Conservation (phyloP, 1,140 invertebrate genomes). For the Hypothenemus hampei region DNA sequence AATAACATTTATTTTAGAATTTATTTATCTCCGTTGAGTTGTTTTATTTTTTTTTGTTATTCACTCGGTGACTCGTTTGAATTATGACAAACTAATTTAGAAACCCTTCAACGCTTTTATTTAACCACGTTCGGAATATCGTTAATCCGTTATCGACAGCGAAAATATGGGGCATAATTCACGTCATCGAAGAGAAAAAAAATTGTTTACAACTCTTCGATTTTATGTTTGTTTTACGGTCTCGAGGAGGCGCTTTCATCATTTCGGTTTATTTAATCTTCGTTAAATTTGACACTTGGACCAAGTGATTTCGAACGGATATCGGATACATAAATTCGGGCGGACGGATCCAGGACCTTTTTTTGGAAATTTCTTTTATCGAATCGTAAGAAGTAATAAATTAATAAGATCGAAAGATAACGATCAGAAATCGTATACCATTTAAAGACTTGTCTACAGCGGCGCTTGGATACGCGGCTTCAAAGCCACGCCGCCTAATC, state of each 20-base stretch:
- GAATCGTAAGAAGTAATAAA: constrained; percentile 9
- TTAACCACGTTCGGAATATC: constrained; percentile 8
- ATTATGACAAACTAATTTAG: too few species aligned
- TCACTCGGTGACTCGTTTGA: too few species aligned
- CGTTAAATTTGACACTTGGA: constrained; percentile 13
- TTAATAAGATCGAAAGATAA: constrained; percentile 21
- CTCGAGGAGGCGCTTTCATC: constrained; percentile 7
- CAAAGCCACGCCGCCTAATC: constrained; percentile 15
- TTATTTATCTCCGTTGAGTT: too few species aligned
- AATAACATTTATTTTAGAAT: constrained; percentile 11
- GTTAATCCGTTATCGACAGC: constrained; percentile 5
- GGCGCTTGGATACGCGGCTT: constrained; percentile 15
- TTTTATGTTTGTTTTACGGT: constrained; percentile 21
- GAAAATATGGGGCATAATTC: constrained; percentile 12
- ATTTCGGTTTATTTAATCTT: constrained; percentile 17
- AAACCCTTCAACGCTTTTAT: constrained; percentile 3
- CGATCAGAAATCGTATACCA: constrained; percentile 18
- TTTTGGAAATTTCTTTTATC: too few species aligned
- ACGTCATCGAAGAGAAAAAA: constrained; percentile 12
- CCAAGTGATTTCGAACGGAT: too few species aligned
- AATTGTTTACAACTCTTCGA: constrained; percentile 14
- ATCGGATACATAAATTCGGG: background rate
- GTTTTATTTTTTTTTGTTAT: too few species aligned
- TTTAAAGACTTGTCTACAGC: constrained; percentile 19
- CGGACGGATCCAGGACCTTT: too few species aligned